Evolutionary conservation across 2,113 vertebrate species (phyloP).

Genomic region (Meleagris gallopavo): DNA sequence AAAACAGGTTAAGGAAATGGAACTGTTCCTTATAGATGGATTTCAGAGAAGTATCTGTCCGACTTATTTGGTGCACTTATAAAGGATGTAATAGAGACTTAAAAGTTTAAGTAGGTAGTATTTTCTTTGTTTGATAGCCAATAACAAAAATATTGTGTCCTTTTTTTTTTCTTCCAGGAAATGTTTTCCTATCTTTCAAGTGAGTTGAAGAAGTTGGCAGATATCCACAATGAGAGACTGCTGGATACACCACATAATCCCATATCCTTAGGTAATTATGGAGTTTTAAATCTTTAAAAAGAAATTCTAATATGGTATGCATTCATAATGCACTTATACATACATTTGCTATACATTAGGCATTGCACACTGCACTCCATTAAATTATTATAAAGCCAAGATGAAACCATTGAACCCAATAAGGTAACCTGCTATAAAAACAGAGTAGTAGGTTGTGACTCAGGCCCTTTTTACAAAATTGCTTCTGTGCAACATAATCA

Average conservation of each 20-base stretch:
- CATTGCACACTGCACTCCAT: neutral
- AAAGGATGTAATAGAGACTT: neutral
- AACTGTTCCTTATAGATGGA: neutral
- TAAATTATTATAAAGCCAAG: neutral
- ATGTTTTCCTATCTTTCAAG: constrained; percentile 89
- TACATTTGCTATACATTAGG: neutral
- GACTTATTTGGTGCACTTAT: neutral
- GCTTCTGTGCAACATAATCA: neutral
- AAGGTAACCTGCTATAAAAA: neutral
- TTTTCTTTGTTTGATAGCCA: constrained; percentile 38
- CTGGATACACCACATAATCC: constrained; percentile 93
- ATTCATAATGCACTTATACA: neutral
- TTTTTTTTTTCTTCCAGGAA: constrained; percentile 82
- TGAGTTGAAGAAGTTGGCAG: constrained; percentile 89
- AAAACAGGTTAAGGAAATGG: neutral
- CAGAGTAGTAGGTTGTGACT: neutral
- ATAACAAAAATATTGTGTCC: constrained; percentile 7
- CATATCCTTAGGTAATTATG: constrained; percentile 90
- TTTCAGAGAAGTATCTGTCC: constrained; percentile 3
- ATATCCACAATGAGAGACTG: constrained; percentile 86
- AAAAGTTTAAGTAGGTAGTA: neutral
- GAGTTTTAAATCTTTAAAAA: neutral
- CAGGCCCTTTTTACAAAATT: neutral
- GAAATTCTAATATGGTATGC: neutral
- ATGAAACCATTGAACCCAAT: neutral